These are phyloP conservation scores for Paedocypris sp. DNA, from an alignment of 2,113 vertebrate species.

Conservation along the genomic window DNA sequence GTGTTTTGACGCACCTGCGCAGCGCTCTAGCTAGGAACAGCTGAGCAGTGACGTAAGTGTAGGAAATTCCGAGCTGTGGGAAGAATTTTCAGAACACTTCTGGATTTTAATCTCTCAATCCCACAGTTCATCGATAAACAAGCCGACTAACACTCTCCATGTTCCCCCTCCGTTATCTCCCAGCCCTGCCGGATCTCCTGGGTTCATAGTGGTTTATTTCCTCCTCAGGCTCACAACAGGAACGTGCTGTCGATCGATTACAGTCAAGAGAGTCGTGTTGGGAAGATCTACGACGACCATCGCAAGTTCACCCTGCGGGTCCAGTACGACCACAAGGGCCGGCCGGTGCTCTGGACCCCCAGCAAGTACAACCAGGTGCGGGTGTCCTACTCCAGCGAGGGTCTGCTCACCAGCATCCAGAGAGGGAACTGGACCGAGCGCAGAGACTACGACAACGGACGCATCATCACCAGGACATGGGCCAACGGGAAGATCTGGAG, in stretches of 20 bases:
- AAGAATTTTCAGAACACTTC: background rate
- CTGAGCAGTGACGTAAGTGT: too few species aligned
- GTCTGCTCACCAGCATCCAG: conserved; percentile 81
- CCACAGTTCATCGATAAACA: conserved; percentile 3
- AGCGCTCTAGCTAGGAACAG: too few species aligned
- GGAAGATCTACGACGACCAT: conserved; percentile 97
- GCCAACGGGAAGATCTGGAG: conserved; percentile 98
- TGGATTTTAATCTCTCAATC: background rate
- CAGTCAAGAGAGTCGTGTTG: conserved; percentile 82
- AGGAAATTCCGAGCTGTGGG: too few species aligned
- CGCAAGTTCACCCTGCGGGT: conserved; percentile 94
- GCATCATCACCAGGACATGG: conserved; percentile 87
- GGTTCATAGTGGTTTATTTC: too few species aligned
- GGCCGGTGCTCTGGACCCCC: conserved; percentile 87
- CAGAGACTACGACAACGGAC: conserved; percentile 88
- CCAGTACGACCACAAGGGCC: conserved; percentile 81
- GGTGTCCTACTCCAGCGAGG: conserved; percentile 80
- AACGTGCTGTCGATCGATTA: conserved; percentile 97
- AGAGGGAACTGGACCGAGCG: conserved; percentile 90
- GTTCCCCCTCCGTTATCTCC: background rate
- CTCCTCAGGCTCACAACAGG: conserved; percentile 93
- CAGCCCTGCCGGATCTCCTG: too few species aligned
- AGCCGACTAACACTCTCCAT: background rate
- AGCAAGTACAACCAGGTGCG: conserved; percentile 96
- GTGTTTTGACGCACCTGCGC: too few species aligned